Base-by-base conservation (phyloP, 2,888 invertebrate species). In the Chironomus riparius region DNA sequence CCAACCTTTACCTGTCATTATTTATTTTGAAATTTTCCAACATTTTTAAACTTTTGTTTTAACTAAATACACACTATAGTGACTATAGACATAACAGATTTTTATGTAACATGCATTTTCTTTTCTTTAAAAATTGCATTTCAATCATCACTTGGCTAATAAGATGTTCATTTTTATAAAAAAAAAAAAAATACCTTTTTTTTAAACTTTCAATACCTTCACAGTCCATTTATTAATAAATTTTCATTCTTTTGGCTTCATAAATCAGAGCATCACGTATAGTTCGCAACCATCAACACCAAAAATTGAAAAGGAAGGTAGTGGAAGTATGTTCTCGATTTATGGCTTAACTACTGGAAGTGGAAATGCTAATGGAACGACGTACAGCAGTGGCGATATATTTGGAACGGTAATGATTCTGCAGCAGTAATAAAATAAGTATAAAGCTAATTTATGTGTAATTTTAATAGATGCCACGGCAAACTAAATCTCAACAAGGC, bases 401-500 rank as follows among this genome's bases (percentile, higher is more conserved):
- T 76, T 69, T 28, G 69, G 69, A 69, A 76, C 76, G 69, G 76
- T 76, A 61, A 76, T 38, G 38, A 38, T 38, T 38, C 2, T 38
- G 38, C 10, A 4, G 38, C 38, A 38, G 7, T 10, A 2, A 38
- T 2, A 38, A 2, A 28, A 28, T 1, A 28, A 28, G 2, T 24
- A n/a, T 28, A n/a, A 62, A 73, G 0, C 18, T 18, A 62, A 62
- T 18, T 73, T 73, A 38, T 15, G 13, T 6, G 12, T 22, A 18
- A 15, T 56, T 22, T 68, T 15, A 24, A 13, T 24, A 76, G 76
- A 76, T 69, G 69, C 76, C 76, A 48, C 47, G 76, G 12, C 68
- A 76, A 21, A 4, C 10, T 0, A 76, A 76, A 28, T 24, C 74
- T 13, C 69, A 38, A 38, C 79, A 78, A 74, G 82, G 83, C 78